Conservation (phyloP, 2,888 invertebrate species). For the Tethea ocularis region DNA sequence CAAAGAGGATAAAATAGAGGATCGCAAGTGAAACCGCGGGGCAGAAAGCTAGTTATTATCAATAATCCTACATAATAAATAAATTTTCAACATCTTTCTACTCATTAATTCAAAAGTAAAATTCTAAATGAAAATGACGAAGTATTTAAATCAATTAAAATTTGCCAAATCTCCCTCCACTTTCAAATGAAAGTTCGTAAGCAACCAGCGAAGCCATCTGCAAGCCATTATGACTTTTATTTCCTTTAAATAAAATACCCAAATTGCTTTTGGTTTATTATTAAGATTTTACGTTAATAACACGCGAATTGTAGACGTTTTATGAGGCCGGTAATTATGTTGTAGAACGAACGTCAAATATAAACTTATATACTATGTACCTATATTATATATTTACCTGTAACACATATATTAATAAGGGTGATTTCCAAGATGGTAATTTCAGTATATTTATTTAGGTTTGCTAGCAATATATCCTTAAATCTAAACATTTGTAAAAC, state of each 20-base stretch:
- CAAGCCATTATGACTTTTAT: slow-evolving; percentile 5
- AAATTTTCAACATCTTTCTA: background rate
- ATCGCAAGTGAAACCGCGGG: no score
- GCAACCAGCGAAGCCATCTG: background rate
- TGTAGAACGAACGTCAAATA: background rate
- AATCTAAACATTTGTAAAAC: no score
- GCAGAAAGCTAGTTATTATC: no score
- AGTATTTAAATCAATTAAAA: slow-evolving; percentile 28
- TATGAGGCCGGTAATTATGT: background rate
- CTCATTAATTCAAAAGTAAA: background rate
- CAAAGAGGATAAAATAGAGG: no score
- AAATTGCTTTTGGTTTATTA: slow-evolving; percentile 7
- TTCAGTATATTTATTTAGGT: no score
- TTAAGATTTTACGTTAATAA: background rate
- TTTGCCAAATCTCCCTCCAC: slow-evolving; percentile 21
- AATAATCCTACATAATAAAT: no score
- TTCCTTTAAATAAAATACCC: background rate
- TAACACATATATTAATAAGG: no score
- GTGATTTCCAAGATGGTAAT: no score
- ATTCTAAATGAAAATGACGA: slow-evolving; percentile 5
- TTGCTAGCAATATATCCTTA: no score
- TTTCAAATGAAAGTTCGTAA: slow-evolving; percentile 10
- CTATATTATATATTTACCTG: no score
- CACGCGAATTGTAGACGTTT: background rate
- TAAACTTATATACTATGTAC: no score